Conservation (phyloP, 2,888 invertebrate genomes). For the Amiota mariae region DNA sequence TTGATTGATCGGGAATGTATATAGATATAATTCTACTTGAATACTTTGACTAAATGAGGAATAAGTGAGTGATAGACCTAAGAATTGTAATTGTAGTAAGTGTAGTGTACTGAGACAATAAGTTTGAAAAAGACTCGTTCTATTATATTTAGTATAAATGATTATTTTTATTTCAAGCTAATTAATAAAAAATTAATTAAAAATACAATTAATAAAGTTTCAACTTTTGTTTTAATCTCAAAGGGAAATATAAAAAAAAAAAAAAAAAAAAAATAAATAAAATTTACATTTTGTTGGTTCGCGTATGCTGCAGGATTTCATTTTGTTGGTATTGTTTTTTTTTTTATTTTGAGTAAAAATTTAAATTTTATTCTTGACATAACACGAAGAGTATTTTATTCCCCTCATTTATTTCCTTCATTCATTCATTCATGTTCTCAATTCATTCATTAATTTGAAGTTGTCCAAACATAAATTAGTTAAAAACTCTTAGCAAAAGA, state of each 20-base stretch:
- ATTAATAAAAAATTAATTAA: slow-evolving; percentile 6
- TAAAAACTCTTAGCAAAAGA: slow-evolving; percentile 45
- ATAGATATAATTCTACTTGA: no score
- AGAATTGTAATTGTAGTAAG: no score
- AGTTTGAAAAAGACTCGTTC: no score
- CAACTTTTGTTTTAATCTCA: not conserved
- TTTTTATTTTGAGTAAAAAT: slow-evolving; percentile 2
- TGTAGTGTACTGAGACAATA: no score
- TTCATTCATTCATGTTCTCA: slow-evolving; percentile 12
- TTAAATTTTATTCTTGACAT: slow-evolving; percentile 16
- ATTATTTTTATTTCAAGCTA: no score
- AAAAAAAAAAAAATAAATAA: not conserved
- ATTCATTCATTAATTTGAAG: slow-evolving; percentile 65
- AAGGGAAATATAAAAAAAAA: not conserved
- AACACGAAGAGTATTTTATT: no score
- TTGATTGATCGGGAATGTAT: no score
- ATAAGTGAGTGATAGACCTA: no score
- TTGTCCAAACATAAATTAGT: slow-evolving; percentile 67
- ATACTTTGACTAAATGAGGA: not conserved
- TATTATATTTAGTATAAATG: no score
- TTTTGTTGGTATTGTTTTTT: not conserved
- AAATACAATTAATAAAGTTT: not conserved
- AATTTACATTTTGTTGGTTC: not conserved
- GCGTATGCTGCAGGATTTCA: slow-evolving; percentile 13
- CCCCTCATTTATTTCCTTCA: no score